These are phyloP conservation scores for Heliconius aoede DNA, from an alignment of 2,888 invertebrate species.

Conservation along the genomic window DNA sequence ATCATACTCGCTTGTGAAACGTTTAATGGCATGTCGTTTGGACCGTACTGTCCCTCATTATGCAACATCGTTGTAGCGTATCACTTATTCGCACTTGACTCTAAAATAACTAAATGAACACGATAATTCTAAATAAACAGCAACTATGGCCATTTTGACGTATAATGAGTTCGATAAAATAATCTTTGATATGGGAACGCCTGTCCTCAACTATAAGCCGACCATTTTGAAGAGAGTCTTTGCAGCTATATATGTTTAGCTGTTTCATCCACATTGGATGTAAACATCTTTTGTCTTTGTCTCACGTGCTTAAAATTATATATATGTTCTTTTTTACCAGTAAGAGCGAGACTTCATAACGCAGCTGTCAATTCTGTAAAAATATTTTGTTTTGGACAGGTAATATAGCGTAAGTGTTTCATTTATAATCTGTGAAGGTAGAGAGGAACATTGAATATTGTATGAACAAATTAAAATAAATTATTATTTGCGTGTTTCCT, in stretches of 20 bases:
- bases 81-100: slow-evolving; percentile 43
- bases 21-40: slow-evolving; percentile 67
- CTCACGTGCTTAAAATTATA: not conserved
- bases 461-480: not conserved
- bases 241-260: slow-evolving; percentile 17
- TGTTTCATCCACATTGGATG: slow-evolving; percentile 24
- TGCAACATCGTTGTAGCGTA: slow-evolving; percentile 65
- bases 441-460: not conserved
- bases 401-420: slow-evolving; percentile 12
- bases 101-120: slow-evolving; percentile 44
- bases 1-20: slow-evolving; percentile 64
- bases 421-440: slow-evolving; percentile 17
- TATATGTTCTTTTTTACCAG: slow-evolving; percentile 12
- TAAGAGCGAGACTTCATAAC: not conserved
- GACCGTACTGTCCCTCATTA: slow-evolving; percentile 71
- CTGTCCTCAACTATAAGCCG: slow-evolving; percentile 38
- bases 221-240: not conserved
- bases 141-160: slow-evolving; percentile 70
- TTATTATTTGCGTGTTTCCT: not conserved
- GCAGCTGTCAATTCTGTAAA: slow-evolving; percentile 8
- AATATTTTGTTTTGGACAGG: slow-evolving; percentile 23
- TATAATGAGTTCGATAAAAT: slow-evolving; percentile 37
- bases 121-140: slow-evolving; percentile 62
- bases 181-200: slow-evolving; percentile 42
- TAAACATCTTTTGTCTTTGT: slow-evolving; percentile 31